Evolutionary conservation across 2,888 invertebrate species (phyloP), one percentile per base, ranked within the genome.

Genomic region (Hydropsyche betteni): DNA sequence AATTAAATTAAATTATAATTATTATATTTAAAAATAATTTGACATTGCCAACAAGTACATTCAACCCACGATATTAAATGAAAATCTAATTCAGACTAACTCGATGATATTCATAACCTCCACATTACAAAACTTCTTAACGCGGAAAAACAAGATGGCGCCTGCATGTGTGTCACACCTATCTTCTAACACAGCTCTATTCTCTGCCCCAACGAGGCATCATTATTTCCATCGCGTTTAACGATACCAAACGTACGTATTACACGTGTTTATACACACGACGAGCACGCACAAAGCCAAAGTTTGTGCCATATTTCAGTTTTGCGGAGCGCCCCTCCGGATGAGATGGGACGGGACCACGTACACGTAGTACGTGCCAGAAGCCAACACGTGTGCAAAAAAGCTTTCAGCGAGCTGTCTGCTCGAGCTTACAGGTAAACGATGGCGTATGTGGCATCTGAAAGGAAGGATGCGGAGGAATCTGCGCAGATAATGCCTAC

Each of bases 311-410:
- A 14, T 10, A 44, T 38, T 69, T 69, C 44, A 69, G 44, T 44
- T 69, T 14, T 14, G 36, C 68, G 68, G 24, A 51, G 55, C 71
- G 72, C 72, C 70, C n/a, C 72, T 55, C 12, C 72, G 72, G 64
- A 24, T 72, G 24, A 72, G 34, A 58, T n/a, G 34, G 68, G 71
- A 71, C 55, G 36, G 55, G 36, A 24, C 53, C 55, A 52, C 55
- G 55, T 55, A 14, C 69, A 70, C 55, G 14, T 55, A 55, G 10
- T 61, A 50, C 75, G 70, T 70, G 75, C 53, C 12, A 70, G 58
- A 50, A 69, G 61, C 70, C 70, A 75, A 75, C 64, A 61, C 61
- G 70, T 68, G 55, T 75, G 72, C 72, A 75, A 71, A 70, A 75
- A 58, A 34, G 64, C 69, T 72, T 72, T 72, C 72, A 72, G 72